Base-by-base conservation (phyloP, 2,113 vertebrate species). In the Microtus montanus region DNA sequence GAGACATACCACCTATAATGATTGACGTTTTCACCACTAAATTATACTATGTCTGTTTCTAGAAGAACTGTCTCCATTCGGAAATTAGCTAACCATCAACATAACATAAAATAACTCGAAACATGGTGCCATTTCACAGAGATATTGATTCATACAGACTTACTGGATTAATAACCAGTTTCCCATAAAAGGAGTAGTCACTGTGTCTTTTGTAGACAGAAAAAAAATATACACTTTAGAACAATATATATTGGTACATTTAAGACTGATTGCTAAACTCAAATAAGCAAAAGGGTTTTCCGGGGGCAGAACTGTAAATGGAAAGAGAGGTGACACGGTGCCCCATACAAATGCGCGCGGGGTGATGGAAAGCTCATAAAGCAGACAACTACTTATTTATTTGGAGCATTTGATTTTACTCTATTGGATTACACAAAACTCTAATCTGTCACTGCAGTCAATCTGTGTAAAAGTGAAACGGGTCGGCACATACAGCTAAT, bases 51-150 rank as follows among this genome's bases (percentile, higher is more conserved):
- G 98, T 99, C 99, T 99, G 98, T 98, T 98, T 99, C 97, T 96
- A 97, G 97, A 97, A 99, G 99, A 98, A 98, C 98, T 98, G 98
- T 99, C 98, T 99, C 99, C 98, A 98, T 98, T 98, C 98, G 99
- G 99, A 99, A 99, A 99, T 99, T 99, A 99, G 99, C 99, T 98
- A 98, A 99, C 99, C 98, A 99, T 99, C 99, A 99, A 98, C 98
- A 98, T 99, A 99, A 99, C 99, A 98, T 98, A 98, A 98, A 99
- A 99, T 98, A 99, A 99, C 98, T 98, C 97, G 97, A 98, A 84
- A 98, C 98, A 98, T 95, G 97, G 98, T 99, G 99, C 99, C 99
- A 99, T 99, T 99, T 98, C 98, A 98, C 99, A 98, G 98, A 98
- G 98, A 99, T 99, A 99, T 99, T 98, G 99, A 99, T 99, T 99